Evolutionary conservation across 2,113 vertebrate species (phyloP).

Genomic region (Genyomyrus donnyi): DNA sequence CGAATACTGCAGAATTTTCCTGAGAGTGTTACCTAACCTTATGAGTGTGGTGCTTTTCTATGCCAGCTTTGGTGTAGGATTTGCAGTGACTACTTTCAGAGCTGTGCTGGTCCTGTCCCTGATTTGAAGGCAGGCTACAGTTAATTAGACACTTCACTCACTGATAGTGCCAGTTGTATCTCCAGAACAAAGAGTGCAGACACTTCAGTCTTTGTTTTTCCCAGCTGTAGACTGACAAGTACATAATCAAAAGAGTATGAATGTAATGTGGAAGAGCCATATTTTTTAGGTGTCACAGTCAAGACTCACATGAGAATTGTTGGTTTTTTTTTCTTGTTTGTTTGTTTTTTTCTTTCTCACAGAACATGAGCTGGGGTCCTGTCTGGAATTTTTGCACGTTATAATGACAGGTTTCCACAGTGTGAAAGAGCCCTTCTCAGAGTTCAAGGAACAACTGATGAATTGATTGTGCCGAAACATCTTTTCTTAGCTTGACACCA

Average conservation of each 20-base stretch:
- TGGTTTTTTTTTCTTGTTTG: neutral
- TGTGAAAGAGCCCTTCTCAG: neutral
- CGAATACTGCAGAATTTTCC: neutral
- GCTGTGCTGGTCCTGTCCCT: constrained; percentile 25
- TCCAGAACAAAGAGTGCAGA: constrained; percentile 11
- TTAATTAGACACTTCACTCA: constrained; percentile 28
- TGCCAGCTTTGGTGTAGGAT: neutral
- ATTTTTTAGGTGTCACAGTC: neutral
- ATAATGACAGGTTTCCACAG: neutral
- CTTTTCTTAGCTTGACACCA: neutral
- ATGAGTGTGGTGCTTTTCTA: neutral
- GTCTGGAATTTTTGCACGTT: neutral
- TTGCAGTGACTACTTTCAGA: constrained; percentile 31
- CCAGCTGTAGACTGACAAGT: constrained; percentile 40
- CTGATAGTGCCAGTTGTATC: constrained; percentile 17
- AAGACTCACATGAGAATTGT: neutral
- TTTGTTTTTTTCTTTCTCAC: neutral
- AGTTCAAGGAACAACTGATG: neutral
- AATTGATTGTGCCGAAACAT: neutral
- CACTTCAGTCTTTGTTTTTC: neutral
- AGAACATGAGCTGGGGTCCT: neutral
- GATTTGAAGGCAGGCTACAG: constrained; percentile 7
- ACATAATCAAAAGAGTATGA: constrained; percentile 16
- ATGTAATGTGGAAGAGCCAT: constrained; percentile 6
- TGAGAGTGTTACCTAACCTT: neutral